Percentiles rank a stretch among this genome's conserved stretches.
Evolutionary conservation across 2,113 vertebrate species (phyloP).

Genomic region (Corynorhinus townsendii): DNA sequence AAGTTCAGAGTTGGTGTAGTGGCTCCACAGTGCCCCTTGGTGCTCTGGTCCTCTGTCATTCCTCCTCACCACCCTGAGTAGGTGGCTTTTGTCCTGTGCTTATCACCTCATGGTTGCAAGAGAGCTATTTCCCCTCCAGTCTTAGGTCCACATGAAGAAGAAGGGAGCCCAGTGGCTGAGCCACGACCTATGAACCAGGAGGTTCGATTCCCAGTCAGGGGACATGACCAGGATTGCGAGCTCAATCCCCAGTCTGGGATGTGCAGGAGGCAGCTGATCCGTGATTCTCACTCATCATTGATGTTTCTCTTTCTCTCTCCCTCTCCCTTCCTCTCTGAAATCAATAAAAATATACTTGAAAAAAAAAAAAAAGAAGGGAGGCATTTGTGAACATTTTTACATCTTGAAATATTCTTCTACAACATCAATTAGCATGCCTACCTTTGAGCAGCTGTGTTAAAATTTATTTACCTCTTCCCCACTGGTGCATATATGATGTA

Average conservation of each 20-base stretch:
- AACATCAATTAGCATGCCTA: not conserved
- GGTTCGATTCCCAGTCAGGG: too few relatives aligned
- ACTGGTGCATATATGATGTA: not conserved
- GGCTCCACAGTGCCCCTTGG: rapidly evolving
- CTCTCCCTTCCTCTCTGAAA: too few relatives aligned
- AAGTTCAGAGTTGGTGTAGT: not conserved
- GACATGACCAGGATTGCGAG: too few relatives aligned
- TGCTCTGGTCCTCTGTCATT: rapidly evolving
- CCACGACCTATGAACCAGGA: too few relatives aligned
- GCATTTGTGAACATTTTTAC: not conserved
- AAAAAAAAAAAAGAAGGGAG: not conserved
- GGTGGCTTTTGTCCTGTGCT: not conserved
- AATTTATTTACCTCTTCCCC: not conserved
- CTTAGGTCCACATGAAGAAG: not conserved
- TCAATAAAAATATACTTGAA: too few relatives aligned
- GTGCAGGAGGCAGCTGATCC: too few relatives aligned
- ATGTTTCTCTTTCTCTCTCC: too few relatives aligned
- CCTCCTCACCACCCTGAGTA: not conserved
- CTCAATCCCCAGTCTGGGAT: too few relatives aligned
- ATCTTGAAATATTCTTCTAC: not conserved
- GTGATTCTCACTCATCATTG: too few relatives aligned
- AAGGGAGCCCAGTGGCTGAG: not conserved
- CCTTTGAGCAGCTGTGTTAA: not conserved
- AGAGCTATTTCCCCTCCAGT: not conserved
- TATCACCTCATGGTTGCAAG: not conserved